Base-by-base conservation (phyloP, 2,113 vertebrate species). In the Camarhynchus parvulus region DNA sequence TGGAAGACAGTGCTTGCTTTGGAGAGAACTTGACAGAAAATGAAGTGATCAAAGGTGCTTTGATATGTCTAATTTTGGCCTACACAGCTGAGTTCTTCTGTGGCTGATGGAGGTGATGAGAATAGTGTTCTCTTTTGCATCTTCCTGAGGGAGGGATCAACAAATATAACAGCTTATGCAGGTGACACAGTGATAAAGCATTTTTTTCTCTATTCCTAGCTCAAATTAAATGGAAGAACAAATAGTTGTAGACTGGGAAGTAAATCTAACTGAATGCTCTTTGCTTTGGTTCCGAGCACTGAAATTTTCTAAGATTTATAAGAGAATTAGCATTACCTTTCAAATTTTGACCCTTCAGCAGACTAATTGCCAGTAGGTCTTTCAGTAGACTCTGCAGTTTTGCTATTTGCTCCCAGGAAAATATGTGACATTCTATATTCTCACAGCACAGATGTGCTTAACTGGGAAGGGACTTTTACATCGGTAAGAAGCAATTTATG, bases 11-110 rank as follows among this genome's bases (percentile, higher is more conserved):
- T 68, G 55, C 63, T 55, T 76, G 85, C 58, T 96, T 96, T 93
- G 86, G 73, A 95, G 90, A 62, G 62, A 87, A 78, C n/a, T 59
- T 96, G 92, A 74, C 73, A 92, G 91, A 67, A 78, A 92, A 92
- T 59, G 56, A 95, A 95, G 69, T 96, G 90, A 96, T 96, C 94
- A 96, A 97, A 96, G 93, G 37, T 72, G 46, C 88, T 97, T 97
- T 96, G 92, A 82, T 92, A 91, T n/a, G 35, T 47, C 90, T 96
- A 74, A 44, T 90, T 96, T 83, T 72, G 73, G 49, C 92, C 94
- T 52, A 58, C 61, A 49, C 3, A 55, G 62, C 53, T 74, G 90
- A 94, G 21, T 75, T 95, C 56, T 92, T 92, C 96, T 49, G 15
- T 16, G 90, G 69, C 16, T 0, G 0, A 47, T 37, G 12, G 11